phyloP scores from a whole-genome alignment of 2,888 invertebrate genomes.

The Epirrita christyi region DNA sequence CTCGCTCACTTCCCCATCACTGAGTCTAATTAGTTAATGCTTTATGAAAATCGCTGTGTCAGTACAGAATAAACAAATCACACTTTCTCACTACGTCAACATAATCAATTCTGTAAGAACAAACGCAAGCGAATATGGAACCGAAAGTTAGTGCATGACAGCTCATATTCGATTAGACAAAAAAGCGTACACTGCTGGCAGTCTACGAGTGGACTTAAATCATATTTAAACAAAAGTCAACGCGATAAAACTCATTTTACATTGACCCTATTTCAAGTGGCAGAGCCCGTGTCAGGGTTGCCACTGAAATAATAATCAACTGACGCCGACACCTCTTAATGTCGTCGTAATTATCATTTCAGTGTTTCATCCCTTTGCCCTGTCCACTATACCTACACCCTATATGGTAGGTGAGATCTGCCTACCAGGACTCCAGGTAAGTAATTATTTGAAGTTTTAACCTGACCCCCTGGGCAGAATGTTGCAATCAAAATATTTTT shows the following conservation, averaged over 20 bases:
- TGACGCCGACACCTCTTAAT: constrained; percentile 38
- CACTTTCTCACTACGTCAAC: background rate
- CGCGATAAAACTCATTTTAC: constrained; percentile 13
- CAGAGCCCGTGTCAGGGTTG: constrained; percentile 42
- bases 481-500: constrained; percentile 30
- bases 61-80: constrained; percentile 9
- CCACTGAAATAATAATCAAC: constrained; percentile 55
- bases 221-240: constrained; percentile 1
- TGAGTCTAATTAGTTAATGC: constrained; percentile 58
- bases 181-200: background rate
- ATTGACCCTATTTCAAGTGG: background rate
- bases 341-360: constrained; percentile 40
- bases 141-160: background rate
- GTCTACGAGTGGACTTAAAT: background rate
- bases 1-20: constrained; percentile 34
- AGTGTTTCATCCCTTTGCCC: constrained; percentile 32
- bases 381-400: constrained; percentile 28
- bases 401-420: background rate
- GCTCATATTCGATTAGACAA: constrained; percentile 5
- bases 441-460: constrained; percentile 24
- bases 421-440: background rate
- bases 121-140: constrained; percentile 4
- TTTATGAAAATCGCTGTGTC: constrained; percentile 57
- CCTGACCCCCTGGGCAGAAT: constrained; percentile 18
- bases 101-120: background rate